phyloP scores from a whole-genome alignment of 2,888 invertebrate genomes.

The Calameuta filiformis region DNA sequence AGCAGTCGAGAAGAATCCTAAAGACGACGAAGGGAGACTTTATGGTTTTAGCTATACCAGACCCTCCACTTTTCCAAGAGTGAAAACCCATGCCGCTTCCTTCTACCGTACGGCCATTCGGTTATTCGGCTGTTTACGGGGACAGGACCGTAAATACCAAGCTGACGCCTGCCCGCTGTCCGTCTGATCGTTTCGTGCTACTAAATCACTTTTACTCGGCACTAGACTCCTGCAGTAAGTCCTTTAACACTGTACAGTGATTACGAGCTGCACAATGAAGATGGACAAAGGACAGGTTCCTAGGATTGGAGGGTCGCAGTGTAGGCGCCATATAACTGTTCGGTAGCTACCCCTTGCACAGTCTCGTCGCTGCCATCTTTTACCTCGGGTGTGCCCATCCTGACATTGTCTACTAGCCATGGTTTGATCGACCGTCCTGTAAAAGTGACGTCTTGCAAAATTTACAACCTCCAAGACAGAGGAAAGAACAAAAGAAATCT shows the following conservation, averaged over 20 bases:
- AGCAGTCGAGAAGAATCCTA: not conserved
- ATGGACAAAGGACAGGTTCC: conserved; percentile 28
- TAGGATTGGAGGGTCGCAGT: conserved; percentile 3
- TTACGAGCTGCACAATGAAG: conserved; percentile 37
- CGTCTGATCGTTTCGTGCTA: conserved; percentile 32
- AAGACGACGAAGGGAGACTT: not conserved
- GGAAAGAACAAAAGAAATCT: not conserved
- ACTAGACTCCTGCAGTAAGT: conserved; percentile 18
- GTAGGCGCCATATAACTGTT: not conserved
- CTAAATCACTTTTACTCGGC: conserved; percentile 40
- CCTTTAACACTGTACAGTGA: conserved; percentile 23
- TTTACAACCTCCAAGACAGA: not conserved
- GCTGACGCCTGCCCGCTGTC: conserved; percentile 26
- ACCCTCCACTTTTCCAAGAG: not conserved
- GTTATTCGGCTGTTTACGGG: conserved; percentile 2
- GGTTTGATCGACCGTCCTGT: not conserved
- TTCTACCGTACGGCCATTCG: not conserved
- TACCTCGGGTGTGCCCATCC: no score
- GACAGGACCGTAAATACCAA: conserved; percentile 33
- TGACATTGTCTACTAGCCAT: not conserved
- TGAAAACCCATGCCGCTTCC: not conserved
- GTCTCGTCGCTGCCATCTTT: not conserved
- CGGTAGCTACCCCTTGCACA: not conserved
- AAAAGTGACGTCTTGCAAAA: not conserved
- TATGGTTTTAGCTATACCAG: not conserved